These are phyloP conservation scores for Eulithis testata DNA, from an alignment of 2,888 invertebrate genomes.

Conservation along the genomic window DNA sequence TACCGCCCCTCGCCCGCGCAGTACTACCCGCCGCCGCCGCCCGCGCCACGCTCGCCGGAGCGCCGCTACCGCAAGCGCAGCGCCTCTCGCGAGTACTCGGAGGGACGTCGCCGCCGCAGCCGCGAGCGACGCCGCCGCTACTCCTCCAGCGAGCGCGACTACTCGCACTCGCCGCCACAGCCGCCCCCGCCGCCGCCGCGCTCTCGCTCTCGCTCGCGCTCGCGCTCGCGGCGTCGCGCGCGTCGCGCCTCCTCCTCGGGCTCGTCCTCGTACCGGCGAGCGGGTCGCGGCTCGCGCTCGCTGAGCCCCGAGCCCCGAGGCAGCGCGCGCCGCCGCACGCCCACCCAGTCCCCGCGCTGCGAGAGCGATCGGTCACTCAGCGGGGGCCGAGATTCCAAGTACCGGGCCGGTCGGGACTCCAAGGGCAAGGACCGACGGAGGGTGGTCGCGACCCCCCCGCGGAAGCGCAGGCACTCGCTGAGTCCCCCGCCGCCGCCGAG, in stretches of 20 bases:
- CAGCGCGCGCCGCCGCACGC: conserved; percentile 51
- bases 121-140: conserved; percentile 61
- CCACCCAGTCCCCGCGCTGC: conserved; percentile 48
- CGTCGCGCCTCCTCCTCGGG: conserved; percentile 67
- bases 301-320: conserved; percentile 57
- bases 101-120: conserved; percentile 49
- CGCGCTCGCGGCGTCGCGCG: conserved; percentile 52
- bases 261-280: conserved; percentile 58
- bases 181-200: conserved; percentile 53
- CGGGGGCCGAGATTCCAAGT: conserved; percentile 48
- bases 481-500: conserved; percentile 55
- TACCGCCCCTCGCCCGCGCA: conserved; percentile 4
- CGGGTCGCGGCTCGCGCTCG: conserved; percentile 51
- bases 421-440: conserved; percentile 49
- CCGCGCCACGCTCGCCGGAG: conserved; percentile 40
- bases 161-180: conserved; percentile 42
- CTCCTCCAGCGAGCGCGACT: conserved; percentile 58
- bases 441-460: conserved; percentile 55
- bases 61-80: conserved; percentile 24
- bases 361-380: conserved; percentile 25
- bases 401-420: conserved; percentile 48
- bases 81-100: conserved; percentile 57
- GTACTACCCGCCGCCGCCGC: conserved; percentile 40
- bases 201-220: conserved; percentile 53
- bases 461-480: conserved; percentile 43